Evolutionary conservation across 2,113 vertebrate species (phyloP).

Genomic region (Cinclus cinclus): DNA sequence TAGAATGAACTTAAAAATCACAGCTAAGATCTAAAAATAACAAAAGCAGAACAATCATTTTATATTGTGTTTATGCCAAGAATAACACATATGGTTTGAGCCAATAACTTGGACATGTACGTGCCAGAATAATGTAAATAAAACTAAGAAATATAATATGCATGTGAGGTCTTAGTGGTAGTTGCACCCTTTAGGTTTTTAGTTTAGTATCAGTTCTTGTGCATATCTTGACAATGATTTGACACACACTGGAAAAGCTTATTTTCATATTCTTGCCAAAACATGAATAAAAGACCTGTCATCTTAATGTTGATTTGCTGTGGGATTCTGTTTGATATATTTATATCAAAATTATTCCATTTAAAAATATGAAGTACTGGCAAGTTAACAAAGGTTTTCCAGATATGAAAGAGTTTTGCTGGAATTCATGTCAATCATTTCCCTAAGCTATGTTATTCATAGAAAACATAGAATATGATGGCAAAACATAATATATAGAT

Average conservation of each 20-base stretch:
- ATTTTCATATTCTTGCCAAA: slow-evolving; percentile 24
- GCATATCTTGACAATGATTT: neutral
- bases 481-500: neutral
- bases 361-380: neutral
- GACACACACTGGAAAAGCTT: neutral
- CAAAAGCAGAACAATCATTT: neutral
- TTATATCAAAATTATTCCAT: neutral
- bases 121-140: slow-evolving; percentile 7
- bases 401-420: neutral
- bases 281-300: neutral
- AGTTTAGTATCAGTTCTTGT: neutral
- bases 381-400: slow-evolving; percentile 12
- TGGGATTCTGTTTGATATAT: slow-evolving; percentile 1
- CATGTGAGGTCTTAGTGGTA: neutral
- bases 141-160: neutral
- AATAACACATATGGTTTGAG: neutral
- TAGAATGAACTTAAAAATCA: neutral
- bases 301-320: neutral
- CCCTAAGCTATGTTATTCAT: neutral
- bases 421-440: neutral
- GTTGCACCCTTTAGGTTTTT: neutral
- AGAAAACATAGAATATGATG: neutral
- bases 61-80: neutral
- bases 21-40: slow-evolving; percentile 2
- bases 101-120: neutral